Conservation (phyloP, 2,888 invertebrate species). For the Priapulus caudatus region DNA sequence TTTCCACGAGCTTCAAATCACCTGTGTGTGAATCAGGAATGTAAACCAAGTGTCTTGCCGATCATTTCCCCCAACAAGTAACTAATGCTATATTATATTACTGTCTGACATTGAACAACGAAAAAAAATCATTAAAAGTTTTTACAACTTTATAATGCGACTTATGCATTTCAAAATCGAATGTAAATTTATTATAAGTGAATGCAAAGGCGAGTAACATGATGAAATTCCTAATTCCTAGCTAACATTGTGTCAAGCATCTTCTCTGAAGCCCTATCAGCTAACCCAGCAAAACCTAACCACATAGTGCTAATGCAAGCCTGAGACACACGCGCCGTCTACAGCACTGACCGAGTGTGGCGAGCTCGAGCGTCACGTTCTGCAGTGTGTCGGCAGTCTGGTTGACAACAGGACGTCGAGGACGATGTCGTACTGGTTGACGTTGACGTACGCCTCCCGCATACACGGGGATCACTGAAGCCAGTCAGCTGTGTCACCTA, state of each 20-base stretch:
- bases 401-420: slow-evolving; percentile 95
- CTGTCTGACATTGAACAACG: too few species aligned
- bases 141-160: too few species aligned
- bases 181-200: too few species aligned
- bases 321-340: too few species aligned
- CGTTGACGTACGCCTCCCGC: slow-evolving; percentile 69
- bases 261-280: too few species aligned
- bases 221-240: too few species aligned
- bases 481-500: slow-evolving; percentile 85
- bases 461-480: slow-evolving; percentile 98
- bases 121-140: too few species aligned
- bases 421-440: slow-evolving; percentile 74
- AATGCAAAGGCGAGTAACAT: too few species aligned
- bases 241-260: too few species aligned
- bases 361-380: slow-evolving; percentile 92
- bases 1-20: slow-evolving; percentile 92
- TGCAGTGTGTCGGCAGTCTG: slow-evolving; percentile 96
- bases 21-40: slow-evolving; percentile 44
- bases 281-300: too few species aligned
- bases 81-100: slow-evolving; percentile 20
- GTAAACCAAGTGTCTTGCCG: neutral
- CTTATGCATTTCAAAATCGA: too few species aligned
- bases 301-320: too few species aligned
- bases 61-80: neutral
- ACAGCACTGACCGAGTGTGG: slow-evolving; percentile 63